Evolutionary conservation across 2,797 vertebrate genomes (phyloP).

Genomic region (Meriones psammophilus): DNA sequence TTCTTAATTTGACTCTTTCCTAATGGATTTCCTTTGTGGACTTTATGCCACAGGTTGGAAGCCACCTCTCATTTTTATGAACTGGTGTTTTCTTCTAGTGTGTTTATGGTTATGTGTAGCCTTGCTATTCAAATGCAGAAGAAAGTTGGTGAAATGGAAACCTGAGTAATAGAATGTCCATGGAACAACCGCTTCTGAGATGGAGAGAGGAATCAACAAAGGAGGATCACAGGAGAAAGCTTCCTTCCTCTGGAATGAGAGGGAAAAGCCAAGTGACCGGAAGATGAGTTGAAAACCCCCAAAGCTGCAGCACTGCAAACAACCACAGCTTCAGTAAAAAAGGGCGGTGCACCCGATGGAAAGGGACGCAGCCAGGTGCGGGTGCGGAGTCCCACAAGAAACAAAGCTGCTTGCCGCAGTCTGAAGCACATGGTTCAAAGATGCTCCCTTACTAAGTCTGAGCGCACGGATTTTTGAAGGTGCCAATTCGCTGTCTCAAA

Average conservation of each 20-base stretch:
- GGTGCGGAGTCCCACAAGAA: neutral
- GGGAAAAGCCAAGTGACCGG: neutral
- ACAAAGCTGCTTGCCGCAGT: neutral
- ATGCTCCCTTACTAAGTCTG: neutral
- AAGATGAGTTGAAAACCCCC: neutral
- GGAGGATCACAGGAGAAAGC: neutral
- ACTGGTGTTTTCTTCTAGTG: conserved; percentile 28
- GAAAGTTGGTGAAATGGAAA: neutral
- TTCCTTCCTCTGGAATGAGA: neutral
- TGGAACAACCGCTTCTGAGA: neutral
- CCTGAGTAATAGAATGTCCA: neutral
- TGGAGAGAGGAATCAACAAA: neutral
- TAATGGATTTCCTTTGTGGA: neutral
- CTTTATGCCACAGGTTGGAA: neutral
- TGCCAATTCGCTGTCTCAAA: neutral
- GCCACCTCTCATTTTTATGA: neutral
- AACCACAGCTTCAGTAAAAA: neutral
- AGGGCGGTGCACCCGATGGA: neutral
- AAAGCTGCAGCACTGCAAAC: neutral
- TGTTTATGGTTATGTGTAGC: conserved; percentile 20
- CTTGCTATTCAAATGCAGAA: neutral
- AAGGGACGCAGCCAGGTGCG: neutral
- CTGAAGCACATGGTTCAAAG: neutral
- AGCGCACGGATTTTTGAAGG: conserved; percentile 8
- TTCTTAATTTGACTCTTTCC: conserved; percentile 27